Evolutionary conservation across 2,113 vertebrate genomes (phyloP), one percentile per base, ranked within the genome.

Genomic region (Oxyruncus cristatus): DNA sequence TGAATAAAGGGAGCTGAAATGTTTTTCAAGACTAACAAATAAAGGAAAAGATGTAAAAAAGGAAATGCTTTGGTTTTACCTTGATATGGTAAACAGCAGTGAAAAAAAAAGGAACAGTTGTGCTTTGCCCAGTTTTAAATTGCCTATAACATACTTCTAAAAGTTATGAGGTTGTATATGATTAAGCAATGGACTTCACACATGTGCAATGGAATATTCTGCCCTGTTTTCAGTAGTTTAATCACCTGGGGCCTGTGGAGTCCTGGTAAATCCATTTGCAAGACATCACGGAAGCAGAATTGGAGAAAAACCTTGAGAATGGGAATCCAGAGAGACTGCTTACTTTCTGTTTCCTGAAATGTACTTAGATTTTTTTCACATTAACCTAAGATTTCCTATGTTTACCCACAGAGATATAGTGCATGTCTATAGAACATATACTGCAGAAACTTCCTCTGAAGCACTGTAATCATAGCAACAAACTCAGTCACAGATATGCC

Each of bases 201-300:
- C 75, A 88, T 93, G 88, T 93, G 87, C 71, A 66, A 37, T 63
- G 56, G 65, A 96, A 94, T 88, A 91, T 66, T 85, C 56, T 88
- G 87, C 61, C 49, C 61, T 59, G 77, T 66, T 95, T 95, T 94
- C 90, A 93, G 95, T 93, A 89, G 93, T 97, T 84, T 94, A 78
- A 55, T 89, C 94, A 80, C 61, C 52, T 62, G 91, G 77, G 88
- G 68, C 35, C 33, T 63, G 14, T 21, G 49, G 67, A 84, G 59
- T 63, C 55, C 94, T 96, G 95, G 92, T 97, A 96, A 97, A 97
- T 70, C 80, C 83, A 95, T 97, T 95, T 93, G 35, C 77, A 93
- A 92, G 59, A 68, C 74, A 95, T 95, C 83, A 87, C 41, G 27
- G 91, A 93, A 93, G 59, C 59, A 93, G 24, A 39, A 30, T 0